phyloP scores from a whole-genome alignment of 1,140 invertebrate genomes.

The Littorina saxatilis region DNA sequence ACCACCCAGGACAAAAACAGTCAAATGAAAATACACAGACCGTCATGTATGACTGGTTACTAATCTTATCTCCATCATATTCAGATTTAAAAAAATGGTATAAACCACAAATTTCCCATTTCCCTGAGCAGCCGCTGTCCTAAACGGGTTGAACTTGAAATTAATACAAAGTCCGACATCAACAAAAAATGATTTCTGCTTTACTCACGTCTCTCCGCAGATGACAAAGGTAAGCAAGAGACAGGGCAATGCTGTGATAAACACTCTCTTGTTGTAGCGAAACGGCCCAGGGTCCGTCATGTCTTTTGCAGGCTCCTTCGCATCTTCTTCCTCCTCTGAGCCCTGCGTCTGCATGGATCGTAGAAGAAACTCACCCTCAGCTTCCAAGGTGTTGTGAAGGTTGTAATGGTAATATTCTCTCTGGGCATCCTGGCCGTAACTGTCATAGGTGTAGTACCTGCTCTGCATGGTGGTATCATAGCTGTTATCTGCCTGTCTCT shows the following conservation, averaged over 20 bases:
- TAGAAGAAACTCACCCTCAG: too few relatives aligned
- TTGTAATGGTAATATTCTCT: too few relatives aligned
- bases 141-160: too few relatives aligned
- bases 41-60: too few relatives aligned
- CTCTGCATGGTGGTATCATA: neutral
- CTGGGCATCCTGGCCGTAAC: neutral
- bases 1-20: too few relatives aligned
- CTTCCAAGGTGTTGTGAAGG: neutral
- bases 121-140: too few relatives aligned
- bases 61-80: too few relatives aligned
- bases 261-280: constrained; percentile 59
- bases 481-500: neutral
- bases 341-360: constrained; percentile 1
- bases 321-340: constrained; percentile 41
- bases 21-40: too few relatives aligned
- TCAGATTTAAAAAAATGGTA: too few relatives aligned
- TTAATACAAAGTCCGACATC: too few relatives aligned
- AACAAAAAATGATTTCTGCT: too few relatives aligned
- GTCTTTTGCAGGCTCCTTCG: constrained; percentile 30
- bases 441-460: neutral
- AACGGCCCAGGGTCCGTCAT: constrained; percentile 61
- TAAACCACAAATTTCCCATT: too few relatives aligned
- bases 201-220: constrained; percentile 63
- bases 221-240: constrained; percentile 57
- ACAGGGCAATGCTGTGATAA: constrained; percentile 55